Conservation (phyloP, 2,113 vertebrate genomes). For the Cephalopterus ornatus region DNA sequence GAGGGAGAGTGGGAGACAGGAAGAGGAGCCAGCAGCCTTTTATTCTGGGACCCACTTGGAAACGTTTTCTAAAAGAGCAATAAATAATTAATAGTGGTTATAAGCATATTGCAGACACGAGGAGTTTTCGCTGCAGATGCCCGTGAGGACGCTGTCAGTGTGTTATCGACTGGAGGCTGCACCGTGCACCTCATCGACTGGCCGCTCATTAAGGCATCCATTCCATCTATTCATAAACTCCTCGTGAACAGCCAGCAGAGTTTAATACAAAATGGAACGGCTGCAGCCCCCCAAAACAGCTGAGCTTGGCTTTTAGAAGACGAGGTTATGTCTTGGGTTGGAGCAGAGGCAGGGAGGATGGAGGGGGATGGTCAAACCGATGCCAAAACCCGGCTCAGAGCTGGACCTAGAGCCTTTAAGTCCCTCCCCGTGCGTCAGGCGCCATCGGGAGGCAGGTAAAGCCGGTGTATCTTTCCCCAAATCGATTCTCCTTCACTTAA, state of each 20-base stretch:
- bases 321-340: not conserved
- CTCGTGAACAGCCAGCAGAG: fast-evolving
- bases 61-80: not conserved
- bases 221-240: not conserved
- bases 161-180: not conserved
- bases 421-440: fast-evolving
- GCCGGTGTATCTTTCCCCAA: not conserved
- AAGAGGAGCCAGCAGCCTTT: not conserved
- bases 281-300: fast-evolving
- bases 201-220: not conserved
- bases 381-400: not conserved
- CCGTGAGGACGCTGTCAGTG: not conserved
- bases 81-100: not conserved
- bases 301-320: not conserved
- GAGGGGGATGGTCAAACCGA: not conserved
- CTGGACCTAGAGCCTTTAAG: fast-evolving
- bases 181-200: not conserved
- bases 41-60: not conserved
- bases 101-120: not conserved
- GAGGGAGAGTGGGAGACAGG: fast-evolving
- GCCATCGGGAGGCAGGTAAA: not conserved
- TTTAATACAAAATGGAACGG: fast-evolving
- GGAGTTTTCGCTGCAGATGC: not conserved
- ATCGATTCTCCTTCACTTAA: not conserved
- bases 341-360: not conserved